Conservation (phyloP, 2,797 vertebrate genomes). For the Xenops minutus region DNA sequence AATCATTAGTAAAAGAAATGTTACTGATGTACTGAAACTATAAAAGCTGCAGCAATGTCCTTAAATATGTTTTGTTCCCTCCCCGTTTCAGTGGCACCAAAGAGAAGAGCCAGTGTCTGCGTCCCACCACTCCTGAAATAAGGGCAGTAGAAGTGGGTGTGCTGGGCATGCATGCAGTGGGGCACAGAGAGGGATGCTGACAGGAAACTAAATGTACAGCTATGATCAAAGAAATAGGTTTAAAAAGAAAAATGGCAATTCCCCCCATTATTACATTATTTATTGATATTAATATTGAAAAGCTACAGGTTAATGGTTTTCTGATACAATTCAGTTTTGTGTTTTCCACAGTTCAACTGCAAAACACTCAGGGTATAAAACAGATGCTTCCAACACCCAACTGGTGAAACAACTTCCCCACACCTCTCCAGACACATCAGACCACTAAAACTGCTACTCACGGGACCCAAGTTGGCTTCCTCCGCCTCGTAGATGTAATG, state of each 20-base stretch:
- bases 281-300: not conserved
- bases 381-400: not conserved
- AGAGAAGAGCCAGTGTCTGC: not conserved
- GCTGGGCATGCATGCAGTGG: rapidly evolving
- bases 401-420: not conserved
- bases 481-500: slow-evolving; percentile 97
- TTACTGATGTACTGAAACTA: not conserved
- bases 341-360: not conserved
- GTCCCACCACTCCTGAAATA: not conserved
- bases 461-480: slow-evolving; percentile 88
- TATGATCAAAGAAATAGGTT: not conserved
- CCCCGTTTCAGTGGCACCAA: not conserved
- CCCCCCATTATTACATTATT: not conserved
- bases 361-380: not conserved
- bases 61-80: not conserved
- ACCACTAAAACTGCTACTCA: slow-evolving; percentile 74
- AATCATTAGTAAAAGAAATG: not conserved
- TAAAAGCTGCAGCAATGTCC: not conserved
- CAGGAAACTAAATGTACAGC: not conserved
- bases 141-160: not conserved
- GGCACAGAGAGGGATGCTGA: not conserved
- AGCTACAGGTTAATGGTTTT: not conserved
- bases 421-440: not conserved
- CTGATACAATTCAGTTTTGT: not conserved
- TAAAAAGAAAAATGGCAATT: not conserved